These are phyloP conservation scores for Bucorvus abyssinicus DNA, from an alignment of 2,797 vertebrate genomes.

Conservation along the genomic window DNA sequence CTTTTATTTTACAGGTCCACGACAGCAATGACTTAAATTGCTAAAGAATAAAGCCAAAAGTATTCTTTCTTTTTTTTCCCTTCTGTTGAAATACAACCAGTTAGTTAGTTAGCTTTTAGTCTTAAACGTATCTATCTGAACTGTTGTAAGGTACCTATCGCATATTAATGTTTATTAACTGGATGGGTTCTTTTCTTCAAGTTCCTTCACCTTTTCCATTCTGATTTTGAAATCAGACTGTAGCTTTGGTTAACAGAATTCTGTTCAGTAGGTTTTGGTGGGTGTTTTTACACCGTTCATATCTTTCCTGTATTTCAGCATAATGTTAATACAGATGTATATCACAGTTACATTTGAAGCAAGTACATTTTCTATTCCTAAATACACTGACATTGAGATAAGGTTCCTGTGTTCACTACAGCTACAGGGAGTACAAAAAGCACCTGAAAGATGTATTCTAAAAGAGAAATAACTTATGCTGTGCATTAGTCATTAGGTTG, in stretches of 20 bases:
- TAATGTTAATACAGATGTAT: background rate
- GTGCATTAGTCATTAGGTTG: background rate
- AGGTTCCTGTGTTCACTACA: background rate
- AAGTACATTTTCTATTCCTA: background rate
- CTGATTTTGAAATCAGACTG: background rate
- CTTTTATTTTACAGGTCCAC: background rate
- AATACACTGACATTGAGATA: background rate
- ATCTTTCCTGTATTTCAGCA: background rate
- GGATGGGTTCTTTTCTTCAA: accelerated
- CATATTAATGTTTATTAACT: background rate
- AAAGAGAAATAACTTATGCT: background rate
- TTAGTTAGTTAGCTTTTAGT: background rate
- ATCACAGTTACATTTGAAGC: background rate
- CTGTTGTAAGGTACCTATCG: background rate
- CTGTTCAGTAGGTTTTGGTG: background rate
- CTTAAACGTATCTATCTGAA: background rate
- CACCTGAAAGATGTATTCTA: background rate
- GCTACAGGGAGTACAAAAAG: background rate
- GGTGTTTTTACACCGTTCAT: background rate
- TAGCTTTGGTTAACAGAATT: background rate
- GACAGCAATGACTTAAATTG: background rate
- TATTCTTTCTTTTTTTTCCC: background rate
- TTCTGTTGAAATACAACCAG: background rate
- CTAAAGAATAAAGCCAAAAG: background rate
- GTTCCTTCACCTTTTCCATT: background rate